These are phyloP conservation scores for Ditula angustiorana DNA, from an alignment of 2,888 invertebrate genomes.

Conservation along the genomic window DNA sequence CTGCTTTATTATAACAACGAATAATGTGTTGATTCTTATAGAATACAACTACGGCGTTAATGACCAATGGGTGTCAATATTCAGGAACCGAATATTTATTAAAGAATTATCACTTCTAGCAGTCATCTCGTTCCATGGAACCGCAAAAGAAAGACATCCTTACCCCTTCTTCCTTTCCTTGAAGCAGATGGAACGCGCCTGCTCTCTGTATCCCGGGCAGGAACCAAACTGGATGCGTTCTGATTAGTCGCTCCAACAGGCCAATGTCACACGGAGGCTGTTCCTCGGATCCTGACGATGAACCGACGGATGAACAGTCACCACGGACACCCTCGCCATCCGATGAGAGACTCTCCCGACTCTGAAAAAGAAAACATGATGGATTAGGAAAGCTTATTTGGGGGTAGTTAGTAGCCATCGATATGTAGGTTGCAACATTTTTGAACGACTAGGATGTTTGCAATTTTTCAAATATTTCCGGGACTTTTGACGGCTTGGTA, in stretches of 20 bases:
- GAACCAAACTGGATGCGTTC: slow-evolving; percentile 98
- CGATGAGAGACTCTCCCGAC: slow-evolving; percentile 88
- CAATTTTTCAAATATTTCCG: too few species aligned
- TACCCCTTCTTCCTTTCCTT: slow-evolving; percentile 97
- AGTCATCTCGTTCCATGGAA: too few species aligned
- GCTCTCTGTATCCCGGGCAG: slow-evolving; percentile 96
- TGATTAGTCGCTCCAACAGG: slow-evolving; percentile 93
- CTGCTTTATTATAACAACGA: too few species aligned
- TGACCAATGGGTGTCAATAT: too few species aligned
- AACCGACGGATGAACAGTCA: slow-evolving; percentile 85
- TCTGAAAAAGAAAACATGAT: slow-evolving; percentile 70
- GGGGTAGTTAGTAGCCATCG: too few species aligned
- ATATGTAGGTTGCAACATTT: too few species aligned
- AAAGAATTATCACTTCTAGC: too few species aligned
- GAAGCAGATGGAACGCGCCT: slow-evolving; percentile 96
- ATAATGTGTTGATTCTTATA: too few species aligned
- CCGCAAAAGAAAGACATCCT: background rate
- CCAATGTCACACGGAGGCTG: slow-evolving; percentile 94
- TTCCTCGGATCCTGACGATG: slow-evolving; percentile 86
- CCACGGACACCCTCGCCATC: slow-evolving; percentile 87
- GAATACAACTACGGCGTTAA: too few species aligned
- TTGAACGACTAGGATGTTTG: too few species aligned
- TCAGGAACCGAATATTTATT: too few species aligned
- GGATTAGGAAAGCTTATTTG: background rate
- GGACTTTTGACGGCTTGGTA: too few species aligned